Percentiles rank a stretch among this genome's conserved stretches.
Evolutionary conservation across 2,113 vertebrate genomes (phyloP).

Genomic region (Rhipidura dahli): DNA sequence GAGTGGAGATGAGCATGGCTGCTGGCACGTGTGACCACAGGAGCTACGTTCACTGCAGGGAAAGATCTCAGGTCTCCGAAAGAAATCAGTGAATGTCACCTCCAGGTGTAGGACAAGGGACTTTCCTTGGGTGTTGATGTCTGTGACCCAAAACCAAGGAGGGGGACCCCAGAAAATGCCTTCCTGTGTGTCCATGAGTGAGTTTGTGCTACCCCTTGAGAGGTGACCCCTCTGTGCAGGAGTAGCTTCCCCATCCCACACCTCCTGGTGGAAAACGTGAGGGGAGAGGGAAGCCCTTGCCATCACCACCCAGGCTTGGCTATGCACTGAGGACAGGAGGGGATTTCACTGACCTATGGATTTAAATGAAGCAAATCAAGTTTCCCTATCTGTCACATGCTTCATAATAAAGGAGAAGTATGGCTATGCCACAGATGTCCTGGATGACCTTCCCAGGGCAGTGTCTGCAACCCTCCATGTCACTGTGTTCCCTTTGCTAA

Average conservation of each 20-base stretch:
- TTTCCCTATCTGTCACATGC: background rate
- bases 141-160: background rate
- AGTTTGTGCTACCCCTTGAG: background rate
- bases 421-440: background rate
- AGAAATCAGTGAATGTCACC: background rate
- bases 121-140: background rate
- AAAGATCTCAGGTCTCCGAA: background rate
- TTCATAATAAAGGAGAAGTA: background rate
- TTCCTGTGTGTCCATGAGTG: background rate
- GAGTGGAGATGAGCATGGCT: accelerated
- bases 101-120: background rate
- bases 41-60: background rate
- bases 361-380: background rate
- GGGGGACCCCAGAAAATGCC: background rate
- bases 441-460: background rate
- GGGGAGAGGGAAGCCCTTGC: background rate
- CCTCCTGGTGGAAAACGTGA: background rate
- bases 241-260: background rate
- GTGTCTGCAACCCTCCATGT: background rate
- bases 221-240: background rate
- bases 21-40: background rate
- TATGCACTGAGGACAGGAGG: accelerated
- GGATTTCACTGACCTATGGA: background rate
- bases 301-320: background rate
- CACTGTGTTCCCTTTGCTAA: background rate